Evolutionary conservation across 2,888 invertebrate genomes (phyloP).

Genomic region (Drosophila robusta): DNA sequence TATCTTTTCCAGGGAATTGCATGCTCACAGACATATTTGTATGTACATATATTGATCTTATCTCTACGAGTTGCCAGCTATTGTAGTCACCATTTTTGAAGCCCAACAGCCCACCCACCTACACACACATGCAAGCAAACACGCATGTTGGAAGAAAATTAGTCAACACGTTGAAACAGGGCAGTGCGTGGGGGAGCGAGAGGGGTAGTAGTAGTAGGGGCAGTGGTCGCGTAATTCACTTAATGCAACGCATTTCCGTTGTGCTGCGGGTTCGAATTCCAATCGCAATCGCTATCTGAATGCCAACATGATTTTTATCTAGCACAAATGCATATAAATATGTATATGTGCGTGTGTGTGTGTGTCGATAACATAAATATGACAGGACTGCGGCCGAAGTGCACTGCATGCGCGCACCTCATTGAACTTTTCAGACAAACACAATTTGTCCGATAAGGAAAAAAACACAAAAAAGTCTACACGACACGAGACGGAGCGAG

Average conservation of each 20-base stretch:
- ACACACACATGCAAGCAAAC: conserved; percentile 19
- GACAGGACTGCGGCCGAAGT: conserved; percentile 46
- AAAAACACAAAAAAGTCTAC: conserved; percentile 49
- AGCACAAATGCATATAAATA: not conserved
- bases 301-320: conserved; percentile 56
- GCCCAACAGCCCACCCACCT: conserved; percentile 20
- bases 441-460: conserved; percentile 79
- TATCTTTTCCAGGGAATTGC: conserved; percentile 16
- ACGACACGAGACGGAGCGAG: conserved; percentile 37
- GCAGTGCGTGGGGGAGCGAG: not conserved
- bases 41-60: conserved; percentile 16
- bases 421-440: conserved; percentile 78
- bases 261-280: conserved; percentile 50
- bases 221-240: conserved; percentile 59
- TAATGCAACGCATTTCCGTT: conserved; percentile 74
- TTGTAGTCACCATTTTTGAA: conserved; percentile 34
- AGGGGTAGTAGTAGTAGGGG: not conserved
- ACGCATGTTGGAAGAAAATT: conserved; percentile 48
- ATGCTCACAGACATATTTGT: not conserved
- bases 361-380: conserved; percentile 73
- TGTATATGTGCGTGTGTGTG: conserved; percentile 23
- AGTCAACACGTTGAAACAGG: conserved; percentile 53
- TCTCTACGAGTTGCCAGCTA: conserved; percentile 19
- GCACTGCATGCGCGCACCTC: conserved; percentile 77
- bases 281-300: conserved; percentile 42